These are phyloP conservation scores for Brachyrhaphis roseni DNA, from an alignment of 2,797 vertebrate genomes.

Conservation along the genomic window DNA sequence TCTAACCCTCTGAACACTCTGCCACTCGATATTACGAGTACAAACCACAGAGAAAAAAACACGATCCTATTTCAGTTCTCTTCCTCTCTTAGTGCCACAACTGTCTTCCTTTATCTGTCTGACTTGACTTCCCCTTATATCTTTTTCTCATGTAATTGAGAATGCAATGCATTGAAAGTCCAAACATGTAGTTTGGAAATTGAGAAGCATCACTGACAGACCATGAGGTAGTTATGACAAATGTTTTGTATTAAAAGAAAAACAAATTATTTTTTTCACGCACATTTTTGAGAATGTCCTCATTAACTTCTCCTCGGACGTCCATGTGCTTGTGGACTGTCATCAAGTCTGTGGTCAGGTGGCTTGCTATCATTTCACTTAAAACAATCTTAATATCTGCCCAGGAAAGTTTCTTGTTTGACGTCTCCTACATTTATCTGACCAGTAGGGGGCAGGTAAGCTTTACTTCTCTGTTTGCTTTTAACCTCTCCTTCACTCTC, in stretches of 20 bases:
- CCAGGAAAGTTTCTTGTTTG: background rate
- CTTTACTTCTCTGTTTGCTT: constrained; percentile 35
- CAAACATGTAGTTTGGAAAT: background rate
- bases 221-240: background rate
- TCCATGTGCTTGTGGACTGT: background rate
- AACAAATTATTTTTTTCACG: background rate
- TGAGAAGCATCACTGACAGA: background rate
- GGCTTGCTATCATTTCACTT: background rate
- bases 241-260: constrained; percentile 2
- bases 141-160: background rate
- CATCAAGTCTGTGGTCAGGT: background rate
- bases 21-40: background rate
- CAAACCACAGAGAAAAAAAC: constrained; percentile 55
- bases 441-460: constrained; percentile 76
- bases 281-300: background rate
- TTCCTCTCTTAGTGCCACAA: background rate
- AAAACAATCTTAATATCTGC: background rate
- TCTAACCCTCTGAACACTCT: constrained; percentile 18
- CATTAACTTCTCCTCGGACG: background rate
- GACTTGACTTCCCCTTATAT: constrained; percentile 1
- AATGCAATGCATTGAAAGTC: background rate
- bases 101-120: background rate
- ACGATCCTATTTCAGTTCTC: constrained; percentile 17
- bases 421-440: constrained; percentile 14
- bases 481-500: background rate